These are phyloP conservation scores for Metacarcinus magister DNA, from an alignment of 2,888 invertebrate species.

Conservation along the genomic window DNA sequence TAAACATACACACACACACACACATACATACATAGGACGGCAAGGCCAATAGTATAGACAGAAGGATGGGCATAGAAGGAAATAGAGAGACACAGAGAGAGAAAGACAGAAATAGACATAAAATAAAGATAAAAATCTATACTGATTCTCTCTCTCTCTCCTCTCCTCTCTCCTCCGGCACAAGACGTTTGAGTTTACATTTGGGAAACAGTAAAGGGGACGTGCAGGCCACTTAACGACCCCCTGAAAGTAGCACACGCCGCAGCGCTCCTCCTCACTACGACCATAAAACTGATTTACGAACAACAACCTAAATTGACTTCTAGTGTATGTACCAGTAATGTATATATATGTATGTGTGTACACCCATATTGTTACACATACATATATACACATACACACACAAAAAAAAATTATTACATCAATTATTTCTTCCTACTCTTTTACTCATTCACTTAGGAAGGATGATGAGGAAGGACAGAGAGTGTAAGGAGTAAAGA, in stretches of 20 bases:
- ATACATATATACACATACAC: conserved; percentile 40
- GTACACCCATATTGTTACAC: conserved; percentile 35
- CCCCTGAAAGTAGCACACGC: neutral
- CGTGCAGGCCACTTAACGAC: neutral
- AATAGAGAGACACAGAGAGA: neutral
- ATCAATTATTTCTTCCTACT: neutral
- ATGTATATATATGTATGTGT: neutral
- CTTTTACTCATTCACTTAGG: neutral
- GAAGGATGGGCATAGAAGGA: neutral
- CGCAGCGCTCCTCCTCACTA: neutral
- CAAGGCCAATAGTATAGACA: neutral
- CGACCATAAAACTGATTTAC: neutral
- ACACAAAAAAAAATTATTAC: neutral
- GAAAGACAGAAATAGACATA: neutral
- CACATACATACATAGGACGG: neutral
- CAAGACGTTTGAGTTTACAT: neutral
- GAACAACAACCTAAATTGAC: neutral
- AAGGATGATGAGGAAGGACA: neutral
- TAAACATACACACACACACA: neutral
- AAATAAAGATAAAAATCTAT: too few species aligned
- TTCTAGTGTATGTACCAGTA: neutral
- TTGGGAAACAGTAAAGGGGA: neutral
- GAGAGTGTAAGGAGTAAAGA: neutral
- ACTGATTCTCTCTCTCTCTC: too few species aligned
- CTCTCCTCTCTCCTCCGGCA: too few species aligned